Base-by-base conservation (phyloP, 1,140 invertebrate genomes). In the Psix sp. region DNA sequence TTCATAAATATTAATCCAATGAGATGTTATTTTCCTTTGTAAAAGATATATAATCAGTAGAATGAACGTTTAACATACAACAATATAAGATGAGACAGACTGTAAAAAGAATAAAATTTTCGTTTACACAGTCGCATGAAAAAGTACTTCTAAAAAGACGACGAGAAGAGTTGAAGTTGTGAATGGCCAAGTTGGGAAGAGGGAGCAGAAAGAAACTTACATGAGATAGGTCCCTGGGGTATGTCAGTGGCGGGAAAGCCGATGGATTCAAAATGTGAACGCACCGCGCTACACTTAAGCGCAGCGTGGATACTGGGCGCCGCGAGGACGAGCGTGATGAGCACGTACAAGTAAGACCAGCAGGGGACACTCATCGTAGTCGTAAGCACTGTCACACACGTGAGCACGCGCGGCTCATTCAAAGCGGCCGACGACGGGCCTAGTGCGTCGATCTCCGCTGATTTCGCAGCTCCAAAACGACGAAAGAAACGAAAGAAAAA, bases 201-300 rank as follows among this genome's bases (percentile, higher is more conserved):
- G n/a, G n/a, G n/a, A n/a, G n/a, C n/a, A n/a, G 14, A 2, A 17
- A 2, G 15, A 42, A 14, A 21, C 84, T 86, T 60, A 87, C 86
- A 86, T 79, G 84, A 82, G 17, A 86, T 78, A 4, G 85, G 81
- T 21, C 84, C 84, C 63, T 83, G 84, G 4, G 86, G 86, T 74
- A 87, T 86, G 13, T 87, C 84, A 42, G 75, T 82, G 35, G 78
- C 63, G 26, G 85, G 83, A 76, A 87, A 86, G 9, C 85, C 84
- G 39, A 86, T 77, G 3, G 80, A 52, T 74, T 85, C 82, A 48
- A 86, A 84, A 56, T 86, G 80, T 42, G 84, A 71, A 39, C 68
- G 82, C 70, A 86, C 84, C 42, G 80, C 77, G 43, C 80, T 79
- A 49, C 84, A 86, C 49, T 80, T 83, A 35, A 85, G 79, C 38